Conservation (phyloP, 1,140 invertebrate species). For the Drosophila tropicalis region DNA sequence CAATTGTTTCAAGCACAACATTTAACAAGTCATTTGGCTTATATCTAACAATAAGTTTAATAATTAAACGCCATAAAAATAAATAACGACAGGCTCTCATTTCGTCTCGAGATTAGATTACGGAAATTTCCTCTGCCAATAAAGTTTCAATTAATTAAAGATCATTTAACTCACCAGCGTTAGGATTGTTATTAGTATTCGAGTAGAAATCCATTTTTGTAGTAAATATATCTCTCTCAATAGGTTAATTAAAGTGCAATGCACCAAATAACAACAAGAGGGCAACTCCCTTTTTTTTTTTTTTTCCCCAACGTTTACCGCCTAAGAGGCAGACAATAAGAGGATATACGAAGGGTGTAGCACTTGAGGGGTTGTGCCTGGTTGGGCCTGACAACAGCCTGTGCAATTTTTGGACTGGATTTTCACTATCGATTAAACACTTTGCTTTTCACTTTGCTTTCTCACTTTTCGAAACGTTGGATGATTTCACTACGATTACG, state of each 20-base stretch:
- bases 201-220: conserved; percentile 75
- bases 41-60: not conserved
- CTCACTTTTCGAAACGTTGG: conserved; percentile 45
- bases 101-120: conserved; percentile 55
- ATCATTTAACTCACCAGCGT: conserved; percentile 53
- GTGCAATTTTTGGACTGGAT: conserved; percentile 42
- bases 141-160: conserved; percentile 23
- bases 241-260: conserved; percentile 70
- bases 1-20: not conserved
- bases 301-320: not conserved
- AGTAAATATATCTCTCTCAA: conserved; percentile 27
- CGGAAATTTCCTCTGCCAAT: conserved; percentile 2
- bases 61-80: conserved; percentile 27
- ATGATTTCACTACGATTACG: conserved; percentile 45
- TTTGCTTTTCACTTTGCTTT: conserved; percentile 32
- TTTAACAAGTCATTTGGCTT: conserved; percentile 8
- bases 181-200: conserved; percentile 54
- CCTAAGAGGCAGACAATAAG: conserved; percentile 8
- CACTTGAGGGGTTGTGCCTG: conserved; percentile 31
- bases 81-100: conserved; percentile 24
- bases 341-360: conserved; percentile 27
- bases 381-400: conserved; percentile 21
- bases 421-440: conserved; percentile 29
- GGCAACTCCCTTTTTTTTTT: conserved; percentile 7
- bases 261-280: conserved; percentile 31